Evolutionary conservation across 2,888 invertebrate genomes (phyloP).

Genomic region (Dynastes grantii): DNA sequence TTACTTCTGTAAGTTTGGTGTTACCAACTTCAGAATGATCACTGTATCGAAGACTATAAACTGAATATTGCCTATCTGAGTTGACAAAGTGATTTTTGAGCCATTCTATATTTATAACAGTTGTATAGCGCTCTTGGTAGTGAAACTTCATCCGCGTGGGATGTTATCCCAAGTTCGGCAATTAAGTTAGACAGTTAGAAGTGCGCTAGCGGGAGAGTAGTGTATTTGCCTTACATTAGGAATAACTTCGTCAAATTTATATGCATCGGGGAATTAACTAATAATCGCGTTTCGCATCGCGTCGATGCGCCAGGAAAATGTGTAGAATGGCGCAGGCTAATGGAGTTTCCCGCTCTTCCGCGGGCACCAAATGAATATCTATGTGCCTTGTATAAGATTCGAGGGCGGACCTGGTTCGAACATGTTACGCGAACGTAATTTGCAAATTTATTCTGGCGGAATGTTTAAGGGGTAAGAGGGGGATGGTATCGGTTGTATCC

Average conservation of each 20-base stretch:
- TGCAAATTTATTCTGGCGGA: neutral
- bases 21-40: no score
- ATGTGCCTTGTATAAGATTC: neutral
- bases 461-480: no score
- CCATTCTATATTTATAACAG: no score
- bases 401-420: neutral
- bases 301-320: neutral
- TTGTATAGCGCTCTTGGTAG: neutral
- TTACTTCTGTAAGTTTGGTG: no score
- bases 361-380: neutral
- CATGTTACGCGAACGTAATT: neutral
- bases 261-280: constrained; percentile 40
- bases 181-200: constrained; percentile 42
- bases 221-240: constrained; percentile 34
- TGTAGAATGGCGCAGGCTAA: constrained; percentile 5
- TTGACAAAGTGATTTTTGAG: no score
- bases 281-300: constrained; percentile 19
- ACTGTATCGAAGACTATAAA: no score
- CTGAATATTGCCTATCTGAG: no score
- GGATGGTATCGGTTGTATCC: no score
- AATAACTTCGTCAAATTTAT: constrained; percentile 42
- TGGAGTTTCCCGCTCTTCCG: constrained; percentile 24
- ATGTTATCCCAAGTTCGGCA: constrained; percentile 35
- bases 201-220: constrained; percentile 1
- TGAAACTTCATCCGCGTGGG: constrained; percentile 19